Evolutionary conservation across 2,797 vertebrate genomes (phyloP).

Genomic region (Leontopithecus rosalia): DNA sequence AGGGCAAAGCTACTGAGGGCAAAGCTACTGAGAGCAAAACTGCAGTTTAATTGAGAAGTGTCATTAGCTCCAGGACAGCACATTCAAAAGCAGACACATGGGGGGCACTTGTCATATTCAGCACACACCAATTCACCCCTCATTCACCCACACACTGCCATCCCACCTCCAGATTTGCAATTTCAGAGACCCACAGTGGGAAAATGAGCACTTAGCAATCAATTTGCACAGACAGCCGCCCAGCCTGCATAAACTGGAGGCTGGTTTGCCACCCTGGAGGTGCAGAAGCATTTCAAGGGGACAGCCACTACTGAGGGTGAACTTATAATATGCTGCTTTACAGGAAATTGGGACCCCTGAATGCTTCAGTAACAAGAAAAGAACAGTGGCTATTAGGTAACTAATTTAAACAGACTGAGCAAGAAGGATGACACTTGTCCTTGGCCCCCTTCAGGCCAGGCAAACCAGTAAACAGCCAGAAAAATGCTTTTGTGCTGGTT

Average conservation of each 20-base stretch:
- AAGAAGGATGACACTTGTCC: neutral
- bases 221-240: neutral
- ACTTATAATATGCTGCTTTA: neutral
- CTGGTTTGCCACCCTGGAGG: neutral
- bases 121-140: constrained; percentile 25
- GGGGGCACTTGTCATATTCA: constrained; percentile 50
- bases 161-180: constrained; percentile 41
- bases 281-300: neutral
- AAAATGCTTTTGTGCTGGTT: neutral
- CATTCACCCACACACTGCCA: constrained; percentile 30
- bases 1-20: constrained; percentile 47
- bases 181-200: constrained; percentile 42
- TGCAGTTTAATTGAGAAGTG: constrained; percentile 64
- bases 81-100: constrained; percentile 63
- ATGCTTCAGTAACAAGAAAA: neutral
- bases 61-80: constrained; percentile 55
- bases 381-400: constrained; percentile 19
- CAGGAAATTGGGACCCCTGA: constrained; percentile 1
- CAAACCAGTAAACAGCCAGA: neutral
- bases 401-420: constrained; percentile 51
- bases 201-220: constrained; percentile 62
- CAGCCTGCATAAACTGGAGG: constrained; percentile 25
- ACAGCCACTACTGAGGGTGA: neutral
- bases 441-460: neutral
- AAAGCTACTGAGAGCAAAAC: constrained; percentile 57